Evolutionary conservation across 2,113 vertebrate species (phyloP).

Genomic region (Nerophis ophidion): DNA sequence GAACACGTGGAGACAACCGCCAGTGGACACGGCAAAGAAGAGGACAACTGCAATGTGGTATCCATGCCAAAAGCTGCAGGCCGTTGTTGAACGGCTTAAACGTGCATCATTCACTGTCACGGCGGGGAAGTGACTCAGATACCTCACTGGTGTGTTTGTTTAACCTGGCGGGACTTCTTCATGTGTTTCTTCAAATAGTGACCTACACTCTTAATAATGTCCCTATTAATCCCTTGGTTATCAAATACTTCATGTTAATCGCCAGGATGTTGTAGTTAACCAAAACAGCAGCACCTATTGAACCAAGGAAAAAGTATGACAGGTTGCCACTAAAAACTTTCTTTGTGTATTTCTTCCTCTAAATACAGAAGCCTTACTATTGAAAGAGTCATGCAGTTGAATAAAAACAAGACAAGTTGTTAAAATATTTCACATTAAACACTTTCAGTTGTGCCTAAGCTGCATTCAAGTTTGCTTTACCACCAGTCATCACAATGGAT

Average conservation of each 20-base stretch:
- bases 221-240: too few species aligned
- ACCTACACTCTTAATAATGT: background rate
- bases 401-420: too few species aligned
- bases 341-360: too few species aligned
- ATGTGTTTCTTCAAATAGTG: conserved; percentile 1
- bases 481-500: background rate
- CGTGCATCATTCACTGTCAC: conserved; percentile 59
- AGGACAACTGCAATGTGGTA: background rate
- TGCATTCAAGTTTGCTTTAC: background rate
- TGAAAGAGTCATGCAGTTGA: too few species aligned
- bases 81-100: conserved; percentile 33
- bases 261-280: too few species aligned
- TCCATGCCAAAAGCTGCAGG: conserved; percentile 23
- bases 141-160: conserved; percentile 41
- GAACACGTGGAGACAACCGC: background rate
- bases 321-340: too few species aligned
- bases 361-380: too few species aligned
- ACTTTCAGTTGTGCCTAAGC: background rate
- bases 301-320: too few species aligned
- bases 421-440: too few species aligned
- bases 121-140: conserved; percentile 38
- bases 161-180: conserved; percentile 52
- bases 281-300: too few species aligned
- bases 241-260: too few species aligned
- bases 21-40: background rate